Conservation (phyloP, 1,140 invertebrate species). For the Ectropis grisescens region DNA sequence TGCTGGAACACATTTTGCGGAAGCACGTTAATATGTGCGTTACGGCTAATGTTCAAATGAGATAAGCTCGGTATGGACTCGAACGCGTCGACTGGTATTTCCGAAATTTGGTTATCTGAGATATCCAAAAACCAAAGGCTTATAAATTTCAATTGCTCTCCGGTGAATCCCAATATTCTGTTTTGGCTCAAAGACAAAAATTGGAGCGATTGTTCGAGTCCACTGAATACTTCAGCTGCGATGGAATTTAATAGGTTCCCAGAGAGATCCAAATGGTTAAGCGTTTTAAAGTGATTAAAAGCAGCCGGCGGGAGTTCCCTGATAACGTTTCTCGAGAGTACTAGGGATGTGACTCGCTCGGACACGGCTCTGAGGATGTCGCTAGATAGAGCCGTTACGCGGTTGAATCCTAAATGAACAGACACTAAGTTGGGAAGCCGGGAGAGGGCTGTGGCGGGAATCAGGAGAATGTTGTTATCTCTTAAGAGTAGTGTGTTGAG, state of each 20-base stretch:
- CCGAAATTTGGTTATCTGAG: slow-evolving; percentile 83
- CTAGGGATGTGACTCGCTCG: slow-evolving; percentile 73
- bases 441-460: slow-evolving; percentile 84
- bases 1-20: slow-evolving; percentile 66
- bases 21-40: slow-evolving; percentile 76
- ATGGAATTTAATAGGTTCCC: slow-evolving; percentile 83
- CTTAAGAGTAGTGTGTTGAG: slow-evolving; percentile 84
- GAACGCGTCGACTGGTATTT: slow-evolving; percentile 78
- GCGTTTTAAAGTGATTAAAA: slow-evolving; percentile 82
- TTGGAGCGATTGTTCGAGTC: slow-evolving; percentile 79
- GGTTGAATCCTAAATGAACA: slow-evolving; percentile 87
- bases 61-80: slow-evolving; percentile 76
- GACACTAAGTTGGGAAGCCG: slow-evolving; percentile 80
- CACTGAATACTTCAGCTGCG: slow-evolving; percentile 80
- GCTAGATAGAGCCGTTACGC: slow-evolving; percentile 87
- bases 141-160: slow-evolving; percentile 75
- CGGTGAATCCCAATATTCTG: slow-evolving; percentile 75
- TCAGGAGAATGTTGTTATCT: slow-evolving; percentile 89
- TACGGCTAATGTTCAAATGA: slow-evolving; percentile 84
- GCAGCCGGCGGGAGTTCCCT: slow-evolving; percentile 84
- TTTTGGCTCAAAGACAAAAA: slow-evolving; percentile 84
- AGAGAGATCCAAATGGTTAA: slow-evolving; percentile 82
- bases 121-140: slow-evolving; percentile 81
- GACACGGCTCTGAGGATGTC: slow-evolving; percentile 80
- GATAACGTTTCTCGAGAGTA: slow-evolving; percentile 87